A percentile compares a stretch with the other conserved stretches of the same genome.
phyloP scores from a whole-genome alignment of 2,888 invertebrate genomes.

The Hofmannophila pseudospretella region DNA sequence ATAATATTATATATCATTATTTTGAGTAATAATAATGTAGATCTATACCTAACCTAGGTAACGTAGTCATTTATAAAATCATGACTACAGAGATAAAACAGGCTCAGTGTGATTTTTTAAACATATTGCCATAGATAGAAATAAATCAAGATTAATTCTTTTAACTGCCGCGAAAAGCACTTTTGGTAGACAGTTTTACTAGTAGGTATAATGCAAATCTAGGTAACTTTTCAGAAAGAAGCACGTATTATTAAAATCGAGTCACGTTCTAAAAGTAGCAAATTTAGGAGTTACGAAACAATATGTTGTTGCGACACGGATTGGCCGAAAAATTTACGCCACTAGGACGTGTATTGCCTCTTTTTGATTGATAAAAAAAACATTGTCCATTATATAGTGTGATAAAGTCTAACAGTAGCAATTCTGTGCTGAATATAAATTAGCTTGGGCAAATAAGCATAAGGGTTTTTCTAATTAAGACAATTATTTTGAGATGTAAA shows the following conservation, averaged over 20 bases:
- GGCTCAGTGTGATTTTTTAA: not conserved
- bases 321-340: slow-evolving; percentile 40
- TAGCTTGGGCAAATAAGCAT: not conserved
- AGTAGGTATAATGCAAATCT: no score
- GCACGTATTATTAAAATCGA: slow-evolving; percentile 28
- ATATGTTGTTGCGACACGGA: slow-evolving; percentile 37
- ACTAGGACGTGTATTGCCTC: slow-evolving; percentile 14
- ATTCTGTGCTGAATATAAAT: slow-evolving; percentile 1
- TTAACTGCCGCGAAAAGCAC: no score
- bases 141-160: no score
- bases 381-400: not conserved
- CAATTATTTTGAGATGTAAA: no score
- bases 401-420: not conserved
- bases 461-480: no score
- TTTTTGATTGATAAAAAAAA: slow-evolving; percentile 1
- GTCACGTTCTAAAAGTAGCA: slow-evolving; percentile 39
- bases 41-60: no score
- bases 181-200: no score
- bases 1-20: no score
- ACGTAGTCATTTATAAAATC: no score
- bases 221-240: no score
- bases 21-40: no score
- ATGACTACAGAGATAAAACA: no score
- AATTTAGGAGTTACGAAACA: slow-evolving; percentile 42
- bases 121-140: not conserved